Percentiles rank a stretch among this genome's conserved stretches.
Evolutionary conservation across 2,888 invertebrate species (phyloP).

Genomic region (Smittia aterrima): DNA sequence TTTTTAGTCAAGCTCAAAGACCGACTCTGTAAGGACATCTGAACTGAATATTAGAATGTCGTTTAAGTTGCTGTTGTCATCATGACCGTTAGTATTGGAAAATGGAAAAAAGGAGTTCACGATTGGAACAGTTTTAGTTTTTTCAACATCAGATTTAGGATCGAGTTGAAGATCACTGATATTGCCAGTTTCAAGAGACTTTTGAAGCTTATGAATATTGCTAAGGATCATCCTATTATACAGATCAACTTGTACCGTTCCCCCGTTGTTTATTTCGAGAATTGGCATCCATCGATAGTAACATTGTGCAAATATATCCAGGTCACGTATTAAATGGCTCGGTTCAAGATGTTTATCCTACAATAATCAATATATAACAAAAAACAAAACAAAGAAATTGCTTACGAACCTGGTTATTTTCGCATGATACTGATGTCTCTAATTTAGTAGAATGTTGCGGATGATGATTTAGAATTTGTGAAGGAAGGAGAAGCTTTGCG

Average conservation of each 20-base stretch:
- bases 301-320: slow-evolving; percentile 83
- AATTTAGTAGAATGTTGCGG: neutral
- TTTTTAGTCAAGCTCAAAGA: slow-evolving; percentile 19
- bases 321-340: slow-evolving; percentile 57
- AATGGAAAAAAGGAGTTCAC: slow-evolving; percentile 55
- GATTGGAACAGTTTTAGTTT: slow-evolving; percentile 46
- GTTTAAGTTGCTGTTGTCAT: slow-evolving; percentile 45
- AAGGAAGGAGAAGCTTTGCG: slow-evolving; percentile 12
- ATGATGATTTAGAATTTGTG: slow-evolving; percentile 18
- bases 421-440: neutral
- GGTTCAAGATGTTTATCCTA: slow-evolving; percentile 55
- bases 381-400: neutral
- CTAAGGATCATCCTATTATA: slow-evolving; percentile 52
- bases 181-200: slow-evolving; percentile 51
- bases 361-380: slow-evolving; percentile 40
- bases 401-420: neutral
- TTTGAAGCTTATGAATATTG: slow-evolving; percentile 52
- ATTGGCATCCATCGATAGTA: slow-evolving; percentile 87
- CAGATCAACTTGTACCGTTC: slow-evolving; percentile 53
- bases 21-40: neutral
- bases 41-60: slow-evolving; percentile 29
- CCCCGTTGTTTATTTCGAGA: slow-evolving; percentile 61
- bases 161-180: slow-evolving; percentile 50
- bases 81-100: slow-evolving; percentile 49
- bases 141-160: slow-evolving; percentile 33